Evolutionary conservation across 2,113 vertebrate genomes (phyloP), one percentile per base, ranked within the genome.

Genomic region (Chionodraco myersi): DNA sequence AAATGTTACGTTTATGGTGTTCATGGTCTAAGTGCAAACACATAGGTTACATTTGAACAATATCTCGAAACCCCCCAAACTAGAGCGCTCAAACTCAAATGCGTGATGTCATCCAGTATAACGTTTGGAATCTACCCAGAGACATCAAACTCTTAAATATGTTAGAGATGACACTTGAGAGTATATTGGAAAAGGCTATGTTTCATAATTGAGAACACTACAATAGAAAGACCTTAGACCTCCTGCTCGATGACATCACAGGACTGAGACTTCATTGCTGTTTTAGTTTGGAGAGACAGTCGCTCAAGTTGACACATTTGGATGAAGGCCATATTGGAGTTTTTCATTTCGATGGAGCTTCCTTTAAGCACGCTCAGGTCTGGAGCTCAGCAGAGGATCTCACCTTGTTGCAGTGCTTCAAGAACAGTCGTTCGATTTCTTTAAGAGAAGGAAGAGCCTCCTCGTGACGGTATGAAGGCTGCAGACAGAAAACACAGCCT

Each of bases 371-470:
- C 36, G 36, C 36, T 41, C 36, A 41, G 7, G 36, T 41, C 1
- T 73, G 23, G 9, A 4, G 34, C 51, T 1, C 12, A 61, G 49
- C 23, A 64, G 41, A 10, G 12, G 41, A 13, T 9, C 88, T 88
- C 71, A 94, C 95, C 89, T 92, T 83, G 77, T 63, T 82, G 77
- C 86, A 81, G 88, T 95, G 91, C 66, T 94, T 94, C n/a, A 56
- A 30, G 68, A 94, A 95, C 5, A 95, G 89, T 0, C 48, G 51
- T 69, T 16, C 65, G 13, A 10, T 71, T 3, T 82, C 34, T 60
- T 61, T 10, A 1, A 5, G 51, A 0, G 93, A 85, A 4, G 93
- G 94, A 7, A 95, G 93, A 49, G 91, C 93, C 1, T 69, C 53
- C 56, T 79, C 79, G 53, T 85, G 84, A 26, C 88, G 86, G 77